Percentiles rank a stretch among this genome's conserved stretches.
Evolutionary conservation across 2,888 invertebrate species (phyloP).

Genomic region (Eurois occulta): DNA sequence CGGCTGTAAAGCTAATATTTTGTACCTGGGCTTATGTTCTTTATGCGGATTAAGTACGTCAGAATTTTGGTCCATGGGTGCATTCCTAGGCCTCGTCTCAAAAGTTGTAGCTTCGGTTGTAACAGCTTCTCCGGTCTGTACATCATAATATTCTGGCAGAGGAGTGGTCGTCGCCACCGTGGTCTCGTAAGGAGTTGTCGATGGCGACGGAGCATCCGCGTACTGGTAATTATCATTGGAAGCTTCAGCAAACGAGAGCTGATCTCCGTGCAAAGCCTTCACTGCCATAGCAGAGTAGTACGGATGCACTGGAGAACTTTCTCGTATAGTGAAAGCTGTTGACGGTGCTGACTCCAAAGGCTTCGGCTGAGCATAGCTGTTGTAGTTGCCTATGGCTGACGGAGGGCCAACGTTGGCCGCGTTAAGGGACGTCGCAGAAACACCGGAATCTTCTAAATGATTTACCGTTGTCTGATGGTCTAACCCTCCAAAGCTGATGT

Average conservation of each 20-base stretch:
- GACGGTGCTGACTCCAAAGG: constrained; percentile 72
- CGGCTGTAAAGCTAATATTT: constrained; percentile 69
- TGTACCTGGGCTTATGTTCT: constrained; percentile 70
- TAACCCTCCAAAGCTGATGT: constrained; percentile 84
- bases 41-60: constrained; percentile 57
- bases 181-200: constrained; percentile 70
- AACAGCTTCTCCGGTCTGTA: constrained; percentile 64
- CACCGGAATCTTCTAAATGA: constrained; percentile 78
- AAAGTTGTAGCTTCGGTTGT: constrained; percentile 67
- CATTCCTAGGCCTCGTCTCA: constrained; percentile 66
- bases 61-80: constrained; percentile 59
- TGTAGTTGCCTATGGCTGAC: constrained; percentile 76
- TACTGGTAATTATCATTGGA: constrained; percentile 85
- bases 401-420: constrained; percentile 74
- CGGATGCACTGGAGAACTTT: constrained; percentile 81
- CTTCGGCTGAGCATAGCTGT: constrained; percentile 74
- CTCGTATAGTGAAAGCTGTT: constrained; percentile 79
- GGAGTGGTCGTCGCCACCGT: constrained; percentile 73
- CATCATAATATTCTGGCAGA: constrained; percentile 67
- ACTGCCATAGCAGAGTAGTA: constrained; percentile 84
- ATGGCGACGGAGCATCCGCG: constrained; percentile 78
- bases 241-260: constrained; percentile 79
- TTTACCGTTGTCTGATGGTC: constrained; percentile 83
- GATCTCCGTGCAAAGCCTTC: constrained; percentile 81
- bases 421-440: constrained; percentile 70